Conservation (phyloP, 2,113 vertebrate genomes). For the Cryptotis parvus region DNA sequence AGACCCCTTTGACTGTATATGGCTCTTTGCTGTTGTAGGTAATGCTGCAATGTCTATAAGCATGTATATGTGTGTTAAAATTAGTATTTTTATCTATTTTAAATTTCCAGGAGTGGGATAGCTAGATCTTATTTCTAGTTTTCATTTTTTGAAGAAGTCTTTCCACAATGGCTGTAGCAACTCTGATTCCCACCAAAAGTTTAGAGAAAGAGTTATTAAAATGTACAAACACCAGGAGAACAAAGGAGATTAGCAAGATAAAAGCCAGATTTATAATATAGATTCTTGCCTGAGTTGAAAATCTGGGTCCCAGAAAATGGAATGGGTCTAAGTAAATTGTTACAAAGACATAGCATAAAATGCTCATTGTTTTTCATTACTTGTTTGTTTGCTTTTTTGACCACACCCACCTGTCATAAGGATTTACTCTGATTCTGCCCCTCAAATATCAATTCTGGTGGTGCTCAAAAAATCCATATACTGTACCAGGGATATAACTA, state of each 20-base stretch:
- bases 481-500: too few relatives aligned
- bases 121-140: too few relatives aligned
- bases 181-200: background rate
- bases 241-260: background rate
- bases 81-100: too few relatives aligned
- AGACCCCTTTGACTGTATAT: background rate
- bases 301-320: background rate
- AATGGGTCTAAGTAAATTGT: background rate
- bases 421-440: too few relatives aligned
- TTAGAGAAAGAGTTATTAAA: background rate
- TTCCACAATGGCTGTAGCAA: too few relatives aligned
- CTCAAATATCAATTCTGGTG: too few relatives aligned
- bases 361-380: too few relatives aligned
- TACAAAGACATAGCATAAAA: background rate
- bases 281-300: background rate
- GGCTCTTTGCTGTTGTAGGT: background rate
- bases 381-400: too few relatives aligned
- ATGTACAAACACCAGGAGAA: background rate
- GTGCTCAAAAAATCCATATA: too few relatives aligned
- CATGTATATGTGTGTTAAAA: too few relatives aligned
- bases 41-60: background rate
- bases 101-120: too few relatives aligned
- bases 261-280: slow-evolving; percentile 10
- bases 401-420: too few relatives aligned
- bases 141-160: background rate